A percentile compares a stretch with the other conserved stretches of the same genome.
phyloP scores from a whole-genome alignment of 2,888 invertebrate genomes.

The Xylota segnis region DNA sequence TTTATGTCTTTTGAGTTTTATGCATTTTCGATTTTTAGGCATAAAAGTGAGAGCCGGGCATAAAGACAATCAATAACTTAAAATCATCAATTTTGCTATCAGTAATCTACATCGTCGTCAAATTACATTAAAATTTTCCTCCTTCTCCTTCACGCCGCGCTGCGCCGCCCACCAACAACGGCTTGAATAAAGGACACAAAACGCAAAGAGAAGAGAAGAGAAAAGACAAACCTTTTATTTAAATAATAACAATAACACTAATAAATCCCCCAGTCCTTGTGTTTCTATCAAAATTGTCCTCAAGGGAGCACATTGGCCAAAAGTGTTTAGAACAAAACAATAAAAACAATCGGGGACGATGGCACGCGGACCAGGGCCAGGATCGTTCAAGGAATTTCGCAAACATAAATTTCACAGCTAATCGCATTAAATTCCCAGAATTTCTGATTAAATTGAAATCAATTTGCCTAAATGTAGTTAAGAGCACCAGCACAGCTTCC shows the following conservation, averaged over 20 bases:
- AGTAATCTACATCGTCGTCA: constrained; percentile 38
- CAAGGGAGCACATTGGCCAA: constrained; percentile 14
- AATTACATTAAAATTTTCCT: constrained; percentile 41
- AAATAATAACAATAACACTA: constrained; percentile 56
- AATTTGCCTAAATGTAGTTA: constrained; percentile 76
- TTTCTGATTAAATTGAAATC: constrained; percentile 76
- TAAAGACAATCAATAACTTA: constrained; percentile 60
- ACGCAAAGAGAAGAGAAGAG: not conserved
- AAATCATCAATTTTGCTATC: constrained; percentile 59
- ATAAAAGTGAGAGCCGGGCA: constrained; percentile 9
- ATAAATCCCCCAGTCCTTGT: constrained; percentile 32
- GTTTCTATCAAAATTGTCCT: constrained; percentile 37
- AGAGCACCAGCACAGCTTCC: constrained; percentile 36
- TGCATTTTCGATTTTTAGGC: constrained; percentile 39
- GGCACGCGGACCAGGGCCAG: constrained; percentile 1
- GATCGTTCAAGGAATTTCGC: constrained; percentile 13
- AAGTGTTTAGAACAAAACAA: constrained; percentile 38
- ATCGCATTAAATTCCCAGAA: constrained; percentile 76
- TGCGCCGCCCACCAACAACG: too few relatives aligned
- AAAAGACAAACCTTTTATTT: constrained; percentile 32
- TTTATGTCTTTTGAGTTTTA: constrained; percentile 29
- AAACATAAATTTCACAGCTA: constrained; percentile 76
- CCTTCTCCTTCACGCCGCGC: not conserved
- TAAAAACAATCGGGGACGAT: constrained; percentile 29
- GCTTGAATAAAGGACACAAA: too few relatives aligned